These are phyloP conservation scores for Anolis apletophallus DNA, from an alignment of 2,797 vertebrate genomes.

Conservation along the genomic window DNA sequence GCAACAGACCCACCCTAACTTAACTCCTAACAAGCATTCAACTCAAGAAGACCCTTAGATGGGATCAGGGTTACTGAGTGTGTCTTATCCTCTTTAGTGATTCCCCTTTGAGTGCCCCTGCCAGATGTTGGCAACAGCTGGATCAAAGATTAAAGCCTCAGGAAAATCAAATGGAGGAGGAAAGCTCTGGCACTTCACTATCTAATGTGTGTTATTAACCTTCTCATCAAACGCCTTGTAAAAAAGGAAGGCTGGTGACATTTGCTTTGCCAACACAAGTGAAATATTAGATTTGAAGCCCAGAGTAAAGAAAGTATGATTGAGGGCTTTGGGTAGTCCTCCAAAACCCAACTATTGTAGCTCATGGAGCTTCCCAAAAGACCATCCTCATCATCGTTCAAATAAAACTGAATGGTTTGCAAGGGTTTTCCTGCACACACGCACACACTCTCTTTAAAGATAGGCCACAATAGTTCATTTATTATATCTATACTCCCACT, in stretches of 20 bases:
- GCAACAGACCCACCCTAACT: background rate
- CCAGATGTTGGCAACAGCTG: constrained; percentile 69
- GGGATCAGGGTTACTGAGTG: background rate
- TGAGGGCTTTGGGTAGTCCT: too few relatives aligned
- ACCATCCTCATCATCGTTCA: too few relatives aligned
- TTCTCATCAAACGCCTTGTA: constrained; percentile 40
- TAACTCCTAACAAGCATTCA: background rate
- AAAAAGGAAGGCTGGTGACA: background rate
- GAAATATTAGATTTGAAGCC: too few relatives aligned
- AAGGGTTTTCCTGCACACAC: too few relatives aligned
- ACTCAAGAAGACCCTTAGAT: background rate
- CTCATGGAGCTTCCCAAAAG: too few relatives aligned
- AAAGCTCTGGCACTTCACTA: constrained; percentile 35
- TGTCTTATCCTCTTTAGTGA: constrained; percentile 21
- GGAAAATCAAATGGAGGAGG: constrained; percentile 43
- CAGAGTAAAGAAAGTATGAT: too few relatives aligned
- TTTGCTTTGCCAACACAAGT: constrained; percentile 22
- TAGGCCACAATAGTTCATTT: background rate
- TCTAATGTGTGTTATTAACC: constrained; percentile 41
- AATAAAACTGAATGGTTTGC: too few relatives aligned
- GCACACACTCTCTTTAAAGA: background rate
- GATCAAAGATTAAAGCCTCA: constrained; percentile 64
- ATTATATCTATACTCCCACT: too few relatives aligned
- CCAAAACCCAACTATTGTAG: too few relatives aligned
- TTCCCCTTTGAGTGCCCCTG: constrained; percentile 52